Evolutionary conservation across 2,113 vertebrate species (phyloP).

Genomic region (Syngnathus scovelli): DNA sequence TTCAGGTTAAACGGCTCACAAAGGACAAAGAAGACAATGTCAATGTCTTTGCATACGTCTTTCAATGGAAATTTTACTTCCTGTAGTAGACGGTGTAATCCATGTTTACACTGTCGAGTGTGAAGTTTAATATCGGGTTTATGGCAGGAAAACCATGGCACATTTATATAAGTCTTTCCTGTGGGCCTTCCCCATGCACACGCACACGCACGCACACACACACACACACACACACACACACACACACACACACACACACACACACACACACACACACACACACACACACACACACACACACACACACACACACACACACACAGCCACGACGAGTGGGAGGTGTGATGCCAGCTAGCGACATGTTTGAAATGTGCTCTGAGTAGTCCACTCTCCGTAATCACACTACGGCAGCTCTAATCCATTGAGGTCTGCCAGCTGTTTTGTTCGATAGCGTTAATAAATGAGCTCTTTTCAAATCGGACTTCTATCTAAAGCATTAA

Average conservation of each 20-base stretch:
- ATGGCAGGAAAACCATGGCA: conserved; percentile 7
- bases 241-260: no score
- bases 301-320: conserved; percentile 4
- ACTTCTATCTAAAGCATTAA: conserved; percentile 7
- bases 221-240: no score
- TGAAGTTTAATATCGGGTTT: conserved; percentile 9
- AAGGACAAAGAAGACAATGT: not conserved
- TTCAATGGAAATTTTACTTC: not conserved
- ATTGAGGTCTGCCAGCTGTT: conserved; percentile 13
- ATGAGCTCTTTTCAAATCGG: not conserved
- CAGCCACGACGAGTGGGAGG: conserved; percentile 10
- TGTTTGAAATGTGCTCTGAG: conserved; percentile 22
- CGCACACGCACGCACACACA: no score
- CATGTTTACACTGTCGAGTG: conserved; percentile 13
- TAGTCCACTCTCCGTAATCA: conserved; percentile 14
- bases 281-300: no score
- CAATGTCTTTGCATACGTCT: not conserved
- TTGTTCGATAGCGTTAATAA: conserved; percentile 1
- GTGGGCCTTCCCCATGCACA: conserved; percentile 1
- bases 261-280: no score
- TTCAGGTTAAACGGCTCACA: not conserved
- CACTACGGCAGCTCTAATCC: conserved; percentile 11
- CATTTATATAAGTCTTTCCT: conserved; percentile 2
- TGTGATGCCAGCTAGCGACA: conserved; percentile 11
- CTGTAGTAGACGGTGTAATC: not conserved